Percentiles rank a stretch among this genome's conserved stretches.
Evolutionary conservation across 2,113 vertebrate genomes (phyloP).

Genomic region (Murina feae): DNA sequence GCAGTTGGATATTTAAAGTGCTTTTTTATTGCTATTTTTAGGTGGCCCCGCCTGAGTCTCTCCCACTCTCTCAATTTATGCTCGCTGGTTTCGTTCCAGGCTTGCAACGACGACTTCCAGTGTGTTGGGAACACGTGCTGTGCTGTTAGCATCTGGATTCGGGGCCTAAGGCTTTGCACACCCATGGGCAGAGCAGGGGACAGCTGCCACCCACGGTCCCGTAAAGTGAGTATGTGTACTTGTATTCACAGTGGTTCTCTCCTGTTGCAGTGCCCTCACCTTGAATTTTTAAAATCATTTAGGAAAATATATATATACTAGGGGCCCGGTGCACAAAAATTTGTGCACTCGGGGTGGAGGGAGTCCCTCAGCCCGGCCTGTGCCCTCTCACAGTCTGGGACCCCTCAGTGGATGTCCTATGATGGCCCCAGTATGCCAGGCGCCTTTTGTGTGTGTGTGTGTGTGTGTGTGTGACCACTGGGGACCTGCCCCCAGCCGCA

Average conservation of each 20-base stretch:
- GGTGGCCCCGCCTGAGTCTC: background rate
- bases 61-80: background rate
- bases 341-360: too few species aligned
- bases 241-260: background rate
- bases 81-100: conserved; percentile 75
- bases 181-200: conserved; percentile 91
- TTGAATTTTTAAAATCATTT: background rate
- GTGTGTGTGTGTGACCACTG: too few species aligned
- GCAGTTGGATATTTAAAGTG: background rate
- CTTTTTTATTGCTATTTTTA: conserved; percentile 22
- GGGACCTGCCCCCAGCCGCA: too few species aligned
- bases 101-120: conserved; percentile 91
- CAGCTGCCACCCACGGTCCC: conserved; percentile 92
- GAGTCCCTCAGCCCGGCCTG: too few species aligned
- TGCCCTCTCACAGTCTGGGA: too few species aligned
- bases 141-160: conserved; percentile 94
- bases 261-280: background rate
- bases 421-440: too few species aligned
- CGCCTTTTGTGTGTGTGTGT: too few species aligned
- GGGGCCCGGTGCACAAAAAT: too few species aligned
- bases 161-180: conserved; percentile 91
- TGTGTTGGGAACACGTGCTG: conserved; percentile 94
- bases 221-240: conserved; percentile 84
- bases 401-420: too few species aligned
- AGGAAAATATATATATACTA: too few species aligned